These are phyloP conservation scores for Noctua pronuba DNA, from an alignment of 2,888 invertebrate genomes.

Conservation along the genomic window DNA sequence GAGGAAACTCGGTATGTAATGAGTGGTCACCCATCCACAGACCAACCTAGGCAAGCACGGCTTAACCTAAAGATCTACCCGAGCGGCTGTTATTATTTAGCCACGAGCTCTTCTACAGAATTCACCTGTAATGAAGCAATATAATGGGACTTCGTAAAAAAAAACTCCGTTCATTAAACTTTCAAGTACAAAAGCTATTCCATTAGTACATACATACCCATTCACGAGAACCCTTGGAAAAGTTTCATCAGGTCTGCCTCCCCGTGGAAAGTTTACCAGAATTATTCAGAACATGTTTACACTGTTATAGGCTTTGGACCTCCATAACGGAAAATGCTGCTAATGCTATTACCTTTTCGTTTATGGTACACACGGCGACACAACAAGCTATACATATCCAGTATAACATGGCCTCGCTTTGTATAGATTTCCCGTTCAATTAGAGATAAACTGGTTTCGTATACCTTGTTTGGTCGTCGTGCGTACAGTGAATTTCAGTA, in stretches of 20 bases:
- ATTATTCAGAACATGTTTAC: conserved; percentile 38
- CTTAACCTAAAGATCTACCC: too few species aligned
- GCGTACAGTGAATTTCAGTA: background rate
- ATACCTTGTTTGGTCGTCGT: too few species aligned
- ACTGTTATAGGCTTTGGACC: background rate
- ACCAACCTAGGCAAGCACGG: too few species aligned
- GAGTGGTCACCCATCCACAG: too few species aligned
- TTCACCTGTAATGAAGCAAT: background rate
- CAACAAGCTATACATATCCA: too few species aligned
- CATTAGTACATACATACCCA: conserved; percentile 6
- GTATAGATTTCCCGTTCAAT: too few species aligned
- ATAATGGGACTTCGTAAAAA: background rate
- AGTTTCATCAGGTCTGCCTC: conserved; percentile 10
- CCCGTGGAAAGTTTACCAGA: conserved; percentile 4
- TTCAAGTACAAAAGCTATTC: conserved; percentile 1
- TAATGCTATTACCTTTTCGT: background rate
- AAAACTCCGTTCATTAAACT: background rate
- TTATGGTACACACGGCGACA: background rate
- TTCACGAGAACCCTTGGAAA: background rate
- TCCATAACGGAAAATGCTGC: background rate
- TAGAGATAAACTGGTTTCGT: too few species aligned
- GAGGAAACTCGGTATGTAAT: too few species aligned
- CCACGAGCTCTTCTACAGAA: too few species aligned
- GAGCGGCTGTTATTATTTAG: too few species aligned
- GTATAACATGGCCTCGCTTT: too few species aligned